Base-by-base conservation (phyloP, 2,888 invertebrate genomes). In the Acronicta alni region DNA sequence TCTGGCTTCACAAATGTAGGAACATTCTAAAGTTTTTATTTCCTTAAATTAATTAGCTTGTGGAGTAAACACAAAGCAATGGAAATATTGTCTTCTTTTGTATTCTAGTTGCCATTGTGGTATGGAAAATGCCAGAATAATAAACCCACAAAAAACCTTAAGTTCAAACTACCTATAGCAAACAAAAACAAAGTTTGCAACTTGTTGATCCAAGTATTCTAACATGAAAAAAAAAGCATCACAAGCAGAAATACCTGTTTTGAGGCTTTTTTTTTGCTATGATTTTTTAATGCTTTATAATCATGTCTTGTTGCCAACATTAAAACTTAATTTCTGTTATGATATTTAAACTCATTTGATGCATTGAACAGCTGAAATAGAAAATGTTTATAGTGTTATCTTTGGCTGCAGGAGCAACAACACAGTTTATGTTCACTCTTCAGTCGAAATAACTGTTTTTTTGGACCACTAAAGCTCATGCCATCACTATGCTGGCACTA, bases 241-340 rank as follows among this genome's bases (percentile, higher is more conserved):
- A 10, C 42, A 44, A 71, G 47, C 54, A 55, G 43, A 15, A 46
- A 56, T 55, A 72, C 73, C 68, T 56, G 72, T 76, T 72, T 45
- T 8, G 15, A 48, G 10, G 15, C 20, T 20, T 14, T 15, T 58
- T 76, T 71, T 64, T 63, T 67, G 45, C 10, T 30, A 12, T 23
- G 10, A 32, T 46, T 43, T 73, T 54, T 57, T 61, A 54, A 61
- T 55, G 12, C 51, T 72, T 62, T 58, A 57, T 76, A 57, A 55
- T n/a, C 15, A 26, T 41, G 15, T 35, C 53, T 51, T 55, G 63
- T 53, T 76, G 53, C 60, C 63, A 67, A 62, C 61, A 62, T 67
- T 46, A 55, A 58, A 41, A 57, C 62, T 55, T 72, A 54, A 57
- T 44, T 17, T 44, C 5, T 45, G 26, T 45, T 8, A 26, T 46